phyloP scores from a whole-genome alignment of 2,888 invertebrate species.

The Gibbula magus region DNA sequence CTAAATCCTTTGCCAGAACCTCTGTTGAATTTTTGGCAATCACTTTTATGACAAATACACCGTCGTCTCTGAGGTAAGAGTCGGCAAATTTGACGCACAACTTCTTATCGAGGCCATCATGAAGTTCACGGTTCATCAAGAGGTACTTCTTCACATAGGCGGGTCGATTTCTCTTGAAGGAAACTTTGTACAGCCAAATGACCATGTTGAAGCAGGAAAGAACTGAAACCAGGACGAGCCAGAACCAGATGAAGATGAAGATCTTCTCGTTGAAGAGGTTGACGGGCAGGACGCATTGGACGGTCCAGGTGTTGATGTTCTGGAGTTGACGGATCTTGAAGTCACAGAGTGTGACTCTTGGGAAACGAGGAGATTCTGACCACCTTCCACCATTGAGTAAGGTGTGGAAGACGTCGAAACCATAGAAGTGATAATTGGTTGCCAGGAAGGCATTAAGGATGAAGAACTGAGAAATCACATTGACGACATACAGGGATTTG shows the following conservation, averaged over 20 bases:
- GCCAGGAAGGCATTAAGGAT: slow-evolving; percentile 68
- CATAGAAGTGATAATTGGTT: slow-evolving; percentile 65
- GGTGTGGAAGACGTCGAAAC: slow-evolving; percentile 56
- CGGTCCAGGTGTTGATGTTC: slow-evolving; percentile 67
- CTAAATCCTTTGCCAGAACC: too few species aligned
- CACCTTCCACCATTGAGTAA: slow-evolving; percentile 40
- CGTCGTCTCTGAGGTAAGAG: slow-evolving; percentile 49
- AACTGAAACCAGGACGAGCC: slow-evolving; percentile 62
- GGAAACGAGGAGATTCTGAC: slow-evolving; percentile 62
- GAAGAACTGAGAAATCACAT: slow-evolving; percentile 67
- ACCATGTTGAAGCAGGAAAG: slow-evolving; percentile 53
- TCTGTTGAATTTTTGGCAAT: slow-evolving; percentile 51
- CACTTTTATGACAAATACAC: slow-evolving; percentile 51
- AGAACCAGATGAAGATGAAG: slow-evolving; percentile 71
- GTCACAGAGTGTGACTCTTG: slow-evolving; percentile 67
- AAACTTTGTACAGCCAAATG: slow-evolving; percentile 59
- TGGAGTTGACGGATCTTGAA: slow-evolving; percentile 66
- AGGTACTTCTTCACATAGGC: slow-evolving; percentile 65
- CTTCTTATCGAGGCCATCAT: slow-evolving; percentile 45
- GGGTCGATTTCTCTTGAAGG: slow-evolving; percentile 59
- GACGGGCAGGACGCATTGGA: slow-evolving; percentile 68
- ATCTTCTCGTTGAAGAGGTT: slow-evolving; percentile 70
- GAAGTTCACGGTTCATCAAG: slow-evolving; percentile 43
- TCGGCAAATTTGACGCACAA: slow-evolving; percentile 50
- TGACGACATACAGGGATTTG: slow-evolving; percentile 63